phyloP scores from a whole-genome alignment of 2,797 vertebrate genomes.

The Staurois parvus region DNA sequence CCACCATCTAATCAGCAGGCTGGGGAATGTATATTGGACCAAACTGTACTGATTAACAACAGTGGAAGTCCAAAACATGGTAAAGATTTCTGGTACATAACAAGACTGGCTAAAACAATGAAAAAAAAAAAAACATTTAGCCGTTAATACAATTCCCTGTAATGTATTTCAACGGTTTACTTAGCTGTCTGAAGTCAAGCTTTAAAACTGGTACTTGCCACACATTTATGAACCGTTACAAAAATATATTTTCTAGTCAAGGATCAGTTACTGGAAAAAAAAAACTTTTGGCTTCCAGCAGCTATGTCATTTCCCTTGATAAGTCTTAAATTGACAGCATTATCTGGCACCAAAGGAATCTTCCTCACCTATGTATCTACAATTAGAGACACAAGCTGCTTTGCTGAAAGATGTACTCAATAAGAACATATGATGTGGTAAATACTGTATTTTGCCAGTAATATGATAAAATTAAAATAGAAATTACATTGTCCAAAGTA shows the following conservation, averaged over 20 bases:
- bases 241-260: constrained; percentile 72
- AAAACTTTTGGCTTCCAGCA: constrained; percentile 74
- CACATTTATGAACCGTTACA: too few species aligned
- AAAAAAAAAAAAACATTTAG: too few species aligned
- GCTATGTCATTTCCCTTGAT: constrained; percentile 80
- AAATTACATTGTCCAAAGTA: background rate
- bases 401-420: background rate
- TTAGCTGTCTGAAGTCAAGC: background rate
- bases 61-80: too few species aligned
- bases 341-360: constrained; percentile 77
- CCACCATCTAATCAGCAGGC: too few species aligned
- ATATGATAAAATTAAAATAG: background rate
- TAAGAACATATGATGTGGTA: background rate
- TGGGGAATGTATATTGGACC: too few species aligned
- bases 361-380: constrained; percentile 72
- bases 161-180: constrained; percentile 39
- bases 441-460: background rate
- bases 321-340: constrained; percentile 80
- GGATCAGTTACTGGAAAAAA: constrained; percentile 67
- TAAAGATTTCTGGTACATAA: too few species aligned
- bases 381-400: constrained; percentile 76
- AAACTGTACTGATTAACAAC: too few species aligned
- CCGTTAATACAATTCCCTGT: too few species aligned
- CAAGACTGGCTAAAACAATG: too few species aligned
- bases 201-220: too few species aligned